Conservation (phyloP, 2,797 vertebrate species). For the Chelidonichthys spinosus region DNA sequence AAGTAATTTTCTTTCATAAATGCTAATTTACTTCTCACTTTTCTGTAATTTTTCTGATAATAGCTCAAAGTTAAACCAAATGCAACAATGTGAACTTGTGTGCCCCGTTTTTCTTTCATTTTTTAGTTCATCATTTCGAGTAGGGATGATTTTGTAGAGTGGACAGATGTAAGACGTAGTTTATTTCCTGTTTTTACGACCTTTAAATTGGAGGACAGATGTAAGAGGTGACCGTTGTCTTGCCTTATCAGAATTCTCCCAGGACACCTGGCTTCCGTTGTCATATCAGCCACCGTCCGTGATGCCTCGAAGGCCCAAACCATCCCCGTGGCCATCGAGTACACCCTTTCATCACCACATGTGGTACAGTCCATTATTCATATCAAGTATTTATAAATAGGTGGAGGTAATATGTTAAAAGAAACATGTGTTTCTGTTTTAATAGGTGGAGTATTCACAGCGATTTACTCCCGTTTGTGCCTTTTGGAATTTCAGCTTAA, state of each 20-base stretch:
- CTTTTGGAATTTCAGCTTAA: constrained; percentile 85
- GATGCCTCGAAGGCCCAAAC: constrained; percentile 70
- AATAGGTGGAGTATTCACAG: constrained; percentile 74
- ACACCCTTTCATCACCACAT: constrained; percentile 78
- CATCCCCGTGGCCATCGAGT: constrained; percentile 82
- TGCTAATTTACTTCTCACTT: background rate
- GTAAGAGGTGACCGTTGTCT: background rate
- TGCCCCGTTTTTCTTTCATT: background rate
- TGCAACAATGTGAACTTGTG: background rate
- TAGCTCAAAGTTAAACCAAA: background rate
- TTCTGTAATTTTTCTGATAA: background rate
- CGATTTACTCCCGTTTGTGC: constrained; percentile 76
- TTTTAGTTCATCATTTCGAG: background rate
- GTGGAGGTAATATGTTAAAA: constrained; percentile 4
- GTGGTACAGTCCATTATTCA: constrained; percentile 58
- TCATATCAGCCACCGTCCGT: constrained; percentile 84
- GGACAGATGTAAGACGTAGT: background rate
- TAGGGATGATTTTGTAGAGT: background rate
- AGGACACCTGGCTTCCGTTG: constrained; percentile 78
- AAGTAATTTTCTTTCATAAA: background rate
- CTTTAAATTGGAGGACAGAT: background rate
- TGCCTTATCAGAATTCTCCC: constrained; percentile 47
- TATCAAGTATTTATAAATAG: too few species aligned
- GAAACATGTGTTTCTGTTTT: constrained; percentile 64
- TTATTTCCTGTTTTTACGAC: background rate